phyloP scores from a whole-genome alignment of 2,797 vertebrate species.

The Neosilurus hyrtlii region DNA sequence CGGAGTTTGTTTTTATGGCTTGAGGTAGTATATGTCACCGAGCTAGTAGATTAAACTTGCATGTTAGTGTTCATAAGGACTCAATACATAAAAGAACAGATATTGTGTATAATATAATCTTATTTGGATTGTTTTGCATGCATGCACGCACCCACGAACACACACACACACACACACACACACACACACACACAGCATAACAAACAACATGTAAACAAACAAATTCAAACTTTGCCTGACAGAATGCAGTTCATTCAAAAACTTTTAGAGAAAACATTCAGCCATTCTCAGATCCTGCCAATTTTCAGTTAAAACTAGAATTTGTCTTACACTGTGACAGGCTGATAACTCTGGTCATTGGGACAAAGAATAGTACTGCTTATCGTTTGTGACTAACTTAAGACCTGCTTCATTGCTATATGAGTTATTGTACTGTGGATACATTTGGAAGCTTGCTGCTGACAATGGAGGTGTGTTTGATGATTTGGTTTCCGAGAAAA shows the following conservation, averaged over 20 bases:
- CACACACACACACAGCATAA: neutral
- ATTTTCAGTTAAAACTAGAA: slow-evolving; percentile 23
- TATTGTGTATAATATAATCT: neutral
- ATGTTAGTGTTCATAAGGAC: neutral
- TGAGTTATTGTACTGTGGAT: neutral
- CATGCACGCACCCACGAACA: neutral
- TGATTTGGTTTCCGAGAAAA: slow-evolving; percentile 11
- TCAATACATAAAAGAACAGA: neutral
- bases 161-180: too few species aligned
- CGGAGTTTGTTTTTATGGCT: neutral
- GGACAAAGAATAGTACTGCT: neutral
- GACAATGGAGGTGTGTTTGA: neutral
- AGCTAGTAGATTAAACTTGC: neutral
- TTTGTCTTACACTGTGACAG: neutral
- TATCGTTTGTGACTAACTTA: neutral
- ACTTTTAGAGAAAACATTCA: slow-evolving; percentile 10
- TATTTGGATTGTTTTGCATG: neutral
- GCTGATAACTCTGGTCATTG: neutral
- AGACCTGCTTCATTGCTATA: neutral
- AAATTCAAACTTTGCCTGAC: neutral
- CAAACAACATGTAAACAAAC: neutral
- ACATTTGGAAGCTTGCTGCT: neutral
- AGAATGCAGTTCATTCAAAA: neutral
- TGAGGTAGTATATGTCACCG: neutral
- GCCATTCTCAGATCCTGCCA: neutral